Evolutionary conservation across 2,113 vertebrate species (phyloP).

Genomic region (Mus pahari): DNA sequence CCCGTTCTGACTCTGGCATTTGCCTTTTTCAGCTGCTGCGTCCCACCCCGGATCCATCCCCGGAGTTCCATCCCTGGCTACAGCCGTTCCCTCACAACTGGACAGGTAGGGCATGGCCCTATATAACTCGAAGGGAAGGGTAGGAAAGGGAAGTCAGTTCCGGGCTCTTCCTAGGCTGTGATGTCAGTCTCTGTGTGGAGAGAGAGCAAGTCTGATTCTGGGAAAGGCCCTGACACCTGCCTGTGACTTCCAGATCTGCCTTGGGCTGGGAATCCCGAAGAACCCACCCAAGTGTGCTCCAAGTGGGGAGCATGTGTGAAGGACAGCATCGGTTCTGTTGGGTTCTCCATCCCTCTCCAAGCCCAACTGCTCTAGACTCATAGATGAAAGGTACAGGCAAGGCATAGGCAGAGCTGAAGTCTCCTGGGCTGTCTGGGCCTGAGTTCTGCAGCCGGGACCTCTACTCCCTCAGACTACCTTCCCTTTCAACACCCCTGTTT

Average conservation of each 20-base stretch:
- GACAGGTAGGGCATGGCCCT: conserved; percentile 90
- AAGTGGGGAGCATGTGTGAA: neutral
- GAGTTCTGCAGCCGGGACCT: neutral
- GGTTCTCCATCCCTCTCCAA: neutral
- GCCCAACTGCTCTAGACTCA: neutral
- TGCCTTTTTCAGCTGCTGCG: conserved; percentile 92
- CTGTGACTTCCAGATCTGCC: neutral
- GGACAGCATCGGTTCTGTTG: neutral
- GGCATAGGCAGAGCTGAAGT: neutral
- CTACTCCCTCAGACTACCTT: neutral
- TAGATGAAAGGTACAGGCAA: neutral
- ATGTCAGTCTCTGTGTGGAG: neutral
- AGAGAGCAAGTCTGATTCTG: neutral
- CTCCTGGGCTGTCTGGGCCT: neutral
- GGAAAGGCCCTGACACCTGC: neutral
- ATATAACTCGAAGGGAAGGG: neutral
- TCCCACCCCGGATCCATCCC: conserved; percentile 92
- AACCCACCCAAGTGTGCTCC: neutral
- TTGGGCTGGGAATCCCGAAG: neutral
- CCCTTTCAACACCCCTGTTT: neutral
- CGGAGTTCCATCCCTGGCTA: conserved; percentile 93
- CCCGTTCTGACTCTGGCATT: conserved; percentile 89
- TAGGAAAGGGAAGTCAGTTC: neutral
- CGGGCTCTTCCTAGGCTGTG: neutral
- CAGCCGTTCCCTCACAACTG: conserved; percentile 96